Percentiles rank a stretch among this genome's conserved stretches.
Evolutionary conservation across 2,113 vertebrate species (phyloP).

Genomic region (Charadrius vociferus): DNA sequence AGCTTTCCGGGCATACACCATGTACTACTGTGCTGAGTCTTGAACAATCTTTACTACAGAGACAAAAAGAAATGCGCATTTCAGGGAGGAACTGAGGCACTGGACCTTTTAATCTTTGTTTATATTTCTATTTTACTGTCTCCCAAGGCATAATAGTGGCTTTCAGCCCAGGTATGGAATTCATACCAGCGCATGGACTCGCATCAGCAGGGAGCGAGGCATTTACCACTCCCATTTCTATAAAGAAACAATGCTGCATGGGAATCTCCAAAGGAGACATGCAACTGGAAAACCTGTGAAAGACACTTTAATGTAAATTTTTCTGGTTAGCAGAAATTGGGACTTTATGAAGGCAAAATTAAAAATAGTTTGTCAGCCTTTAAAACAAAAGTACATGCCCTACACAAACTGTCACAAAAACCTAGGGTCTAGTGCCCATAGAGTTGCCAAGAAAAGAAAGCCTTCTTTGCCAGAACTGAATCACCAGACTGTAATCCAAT

Average conservation of each 20-base stretch:
- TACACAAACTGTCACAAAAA: neutral
- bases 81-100: neutral
- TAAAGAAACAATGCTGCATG: neutral
- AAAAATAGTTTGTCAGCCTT: neutral
- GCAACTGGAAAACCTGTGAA: neutral
- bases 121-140: neutral
- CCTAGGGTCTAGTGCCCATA: neutral
- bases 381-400: neutral
- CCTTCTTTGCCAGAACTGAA: neutral
- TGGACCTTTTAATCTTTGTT: neutral
- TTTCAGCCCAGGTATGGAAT: neutral
- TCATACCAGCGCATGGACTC: accelerated
- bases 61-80: neutral
- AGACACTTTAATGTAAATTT: neutral
- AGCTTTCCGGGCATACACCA: neutral
- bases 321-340: neutral
- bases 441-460: neutral
- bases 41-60: neutral
- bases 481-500: neutral
- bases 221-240: neutral
- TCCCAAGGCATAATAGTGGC: neutral
- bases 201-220: neutral
- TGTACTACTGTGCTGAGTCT: neutral
- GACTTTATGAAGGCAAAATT: neutral
- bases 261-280: neutral